These are phyloP conservation scores for Pandemis corylana DNA, from an alignment of 2,888 invertebrate genomes.

Conservation along the genomic window DNA sequence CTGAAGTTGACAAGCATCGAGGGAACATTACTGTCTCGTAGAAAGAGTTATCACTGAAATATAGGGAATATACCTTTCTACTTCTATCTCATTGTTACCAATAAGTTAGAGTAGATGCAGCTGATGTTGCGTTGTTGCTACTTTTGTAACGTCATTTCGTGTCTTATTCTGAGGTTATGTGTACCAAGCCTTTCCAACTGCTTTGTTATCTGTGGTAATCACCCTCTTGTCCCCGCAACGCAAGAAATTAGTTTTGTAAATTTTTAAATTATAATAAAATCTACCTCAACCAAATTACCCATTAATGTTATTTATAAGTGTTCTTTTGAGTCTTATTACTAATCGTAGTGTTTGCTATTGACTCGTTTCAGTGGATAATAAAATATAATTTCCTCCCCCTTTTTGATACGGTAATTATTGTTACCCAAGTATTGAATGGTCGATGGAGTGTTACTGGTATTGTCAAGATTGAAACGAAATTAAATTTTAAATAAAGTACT, in stretches of 20 bases:
- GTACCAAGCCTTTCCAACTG: no score
- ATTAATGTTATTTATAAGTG: constrained; percentile 82
- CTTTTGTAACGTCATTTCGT: no score
- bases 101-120: no score
- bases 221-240: constrained; percentile 50
- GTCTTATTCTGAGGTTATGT: no score
- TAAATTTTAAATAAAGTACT: constrained; percentile 66
- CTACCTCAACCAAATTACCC: constrained; percentile 84
- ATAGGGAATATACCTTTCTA: no score
- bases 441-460: constrained; percentile 69
- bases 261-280: constrained; percentile 70
- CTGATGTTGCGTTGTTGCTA: no score
- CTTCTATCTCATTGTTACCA: no score
- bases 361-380: constrained; percentile 58
- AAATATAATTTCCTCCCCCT: constrained; percentile 74
- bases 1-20: no score
- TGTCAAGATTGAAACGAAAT: constrained; percentile 75
- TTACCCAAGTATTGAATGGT: constrained; percentile 80
- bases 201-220: no score
- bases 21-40: no score
- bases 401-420: constrained; percentile 84
- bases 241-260: constrained; percentile 60
- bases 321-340: constrained; percentile 82
- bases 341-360: constrained; percentile 73
- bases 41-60: no score